Conservation (phyloP, 2,113 vertebrate genomes). For the Lycaon pictus region DNA sequence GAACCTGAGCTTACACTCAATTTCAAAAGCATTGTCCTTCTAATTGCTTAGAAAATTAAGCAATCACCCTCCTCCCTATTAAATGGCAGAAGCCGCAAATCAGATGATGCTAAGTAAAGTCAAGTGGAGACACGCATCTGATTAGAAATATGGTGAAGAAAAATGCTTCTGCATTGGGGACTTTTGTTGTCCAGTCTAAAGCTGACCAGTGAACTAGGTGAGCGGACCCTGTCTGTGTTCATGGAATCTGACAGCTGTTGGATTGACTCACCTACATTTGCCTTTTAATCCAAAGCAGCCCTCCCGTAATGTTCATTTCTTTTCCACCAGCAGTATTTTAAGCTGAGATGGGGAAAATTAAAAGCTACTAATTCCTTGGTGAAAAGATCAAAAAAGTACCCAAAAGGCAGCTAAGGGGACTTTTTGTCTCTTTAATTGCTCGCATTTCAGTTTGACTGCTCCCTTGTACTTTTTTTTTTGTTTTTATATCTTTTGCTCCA, state of each 20-base stretch:
- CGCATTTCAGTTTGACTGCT: constrained; percentile 74
- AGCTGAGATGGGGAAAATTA: constrained; percentile 78
- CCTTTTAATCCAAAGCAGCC: constrained; percentile 33
- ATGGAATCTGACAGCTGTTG: neutral
- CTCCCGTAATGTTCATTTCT: neutral
- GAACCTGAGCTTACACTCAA: neutral
- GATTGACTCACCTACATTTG: neutral
- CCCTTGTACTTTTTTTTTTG: constrained; percentile 70
- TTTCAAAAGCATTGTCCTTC: neutral
- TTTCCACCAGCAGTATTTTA: constrained; percentile 62
- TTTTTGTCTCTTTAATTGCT: constrained; percentile 77
- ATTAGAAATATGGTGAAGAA: neutral
- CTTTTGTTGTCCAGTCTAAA: neutral
- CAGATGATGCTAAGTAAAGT: neutral
- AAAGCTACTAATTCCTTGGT: constrained; percentile 76
- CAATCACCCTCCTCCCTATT: neutral
- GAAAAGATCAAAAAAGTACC: constrained; percentile 82
- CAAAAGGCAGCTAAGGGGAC: constrained; percentile 81
- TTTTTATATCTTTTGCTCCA: constrained; percentile 79
- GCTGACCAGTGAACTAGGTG: rapidly evolving
- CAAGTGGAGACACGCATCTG: neutral
- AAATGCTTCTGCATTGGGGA: neutral
- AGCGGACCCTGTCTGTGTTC: neutral
- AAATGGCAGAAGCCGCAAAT: neutral
- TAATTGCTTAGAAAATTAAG: neutral